These are phyloP conservation scores for Pterophyllum scalare DNA, from an alignment of 2,113 vertebrate species.

Conservation along the genomic window DNA sequence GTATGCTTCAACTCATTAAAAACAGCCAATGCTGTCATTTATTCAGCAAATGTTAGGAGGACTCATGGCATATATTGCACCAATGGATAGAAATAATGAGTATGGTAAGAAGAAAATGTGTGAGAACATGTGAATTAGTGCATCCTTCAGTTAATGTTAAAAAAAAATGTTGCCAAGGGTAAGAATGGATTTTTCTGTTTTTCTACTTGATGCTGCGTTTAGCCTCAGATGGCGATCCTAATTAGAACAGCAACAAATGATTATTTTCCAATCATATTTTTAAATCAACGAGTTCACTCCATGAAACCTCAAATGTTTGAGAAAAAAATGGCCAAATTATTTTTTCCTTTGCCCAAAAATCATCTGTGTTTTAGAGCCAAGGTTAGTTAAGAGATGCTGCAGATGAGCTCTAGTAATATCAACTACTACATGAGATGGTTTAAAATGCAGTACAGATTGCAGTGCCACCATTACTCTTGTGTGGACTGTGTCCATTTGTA, in stretches of 20 bases:
- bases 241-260: neutral
- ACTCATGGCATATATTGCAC: neutral
- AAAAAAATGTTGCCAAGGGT: neutral
- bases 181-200: neutral
- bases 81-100: neutral
- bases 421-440: neutral
- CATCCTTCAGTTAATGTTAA: neutral
- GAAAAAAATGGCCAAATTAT: neutral
- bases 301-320: neutral
- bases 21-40: neutral
- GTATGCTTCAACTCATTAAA: constrained; percentile 1
- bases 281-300: neutral
- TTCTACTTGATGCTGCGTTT: neutral
- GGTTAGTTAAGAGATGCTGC: neutral
- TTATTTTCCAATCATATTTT: neutral
- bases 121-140: neutral
- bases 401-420: neutral
- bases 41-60: neutral
- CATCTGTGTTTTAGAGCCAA: neutral
- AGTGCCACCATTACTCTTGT: neutral
- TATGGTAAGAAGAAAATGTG: constrained; percentile 1
- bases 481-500: too few species aligned
- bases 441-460: neutral
- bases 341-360: neutral
- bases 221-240: neutral